Evolutionary conservation across 1,140 invertebrate species (phyloP), one percentile per base, ranked within the genome.

Genomic region (Lepidurus apus): DNA sequence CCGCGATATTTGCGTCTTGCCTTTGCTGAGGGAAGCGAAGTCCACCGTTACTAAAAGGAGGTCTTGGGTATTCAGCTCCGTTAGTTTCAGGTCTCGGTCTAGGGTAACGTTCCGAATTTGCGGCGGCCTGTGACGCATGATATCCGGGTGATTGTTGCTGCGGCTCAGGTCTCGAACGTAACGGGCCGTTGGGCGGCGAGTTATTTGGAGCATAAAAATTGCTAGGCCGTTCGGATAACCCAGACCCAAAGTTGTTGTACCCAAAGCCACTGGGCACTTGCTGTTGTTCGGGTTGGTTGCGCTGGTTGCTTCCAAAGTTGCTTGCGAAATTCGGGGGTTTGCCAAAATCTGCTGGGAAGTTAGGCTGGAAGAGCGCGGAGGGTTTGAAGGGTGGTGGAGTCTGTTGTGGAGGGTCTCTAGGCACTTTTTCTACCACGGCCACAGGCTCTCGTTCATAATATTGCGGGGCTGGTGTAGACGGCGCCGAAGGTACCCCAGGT

Each of bases 21-120:
- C 44, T 42, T 43, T 44, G 47, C 17, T 47, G 47, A 34, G 43
- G 26, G 42, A 44, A 42, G 1, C 47, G 10, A 34, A 77, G 75
- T 43, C 17, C 53, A 65, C 53, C 53, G 13, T 65, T 65, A 65
- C 53, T 65, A 43, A 77, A 77, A 77, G 75, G 75, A 13, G 75
- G 75, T 45, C 75, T 42, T 1, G 75, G 75, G 17, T 77, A 47
- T 77, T 77, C 75, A 34, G 47, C 43, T 42, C 75, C 75, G 43
- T 1, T 34, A 34, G 43, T 24, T 43, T 26, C 34, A 24, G 43
- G 75, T 75, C 34, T 44, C n/a, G 74, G 74, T 65, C 17, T 21
- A 7, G 53, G 53, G 13, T 65, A 65, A n/a, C 53, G 53, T 65
- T 65, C 53, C n/a, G 21, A 21, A 8, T 65, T 65, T 7, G 53